Base-by-base conservation (phyloP, 2,888 invertebrate genomes). In the Schizotus pectinicornis region DNA sequence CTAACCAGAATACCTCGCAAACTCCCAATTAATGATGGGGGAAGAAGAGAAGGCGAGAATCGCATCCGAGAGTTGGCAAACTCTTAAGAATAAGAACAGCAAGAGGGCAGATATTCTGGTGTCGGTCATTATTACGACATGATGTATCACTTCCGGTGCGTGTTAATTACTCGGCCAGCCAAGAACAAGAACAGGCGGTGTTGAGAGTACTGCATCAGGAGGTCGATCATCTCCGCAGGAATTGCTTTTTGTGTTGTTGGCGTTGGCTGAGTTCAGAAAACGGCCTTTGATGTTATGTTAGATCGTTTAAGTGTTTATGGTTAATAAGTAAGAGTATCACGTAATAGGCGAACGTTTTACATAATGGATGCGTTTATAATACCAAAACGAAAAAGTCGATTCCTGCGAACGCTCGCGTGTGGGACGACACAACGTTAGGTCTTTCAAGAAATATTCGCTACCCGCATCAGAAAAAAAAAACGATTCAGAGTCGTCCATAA, bases 41-140 rank as follows among this genome's bases (percentile, higher is more conserved):
- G n/a, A n/a, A n/a, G 31, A n/a, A 14, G 31, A 9, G 39, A 42
- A 51, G 41, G 12, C 35, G 51, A 14, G 42, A 43, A 51, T 22
- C 39, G 5, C 34, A 35, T 41, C 35, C 9, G n/a, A 12, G 9
- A 22, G 52, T 51, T 56, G 56, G 52, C 48, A 47, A 33, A 45
- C 14, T 36, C 12, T 22, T 42, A 56, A 61, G 65, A 66, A 69
- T 59, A 65, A 64, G 65, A 65, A 63, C 62, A 69, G 59, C 59
- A 62, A 64, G 63, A 65, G 62, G 52, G 57, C 59, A 69, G 72
- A 76, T 76, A 77, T 78, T 77, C 76, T 74, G 71, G 74, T 75
- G 77, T 75, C 76, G 78, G 78, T 78, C 78, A 78, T 78, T 78
- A 78, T 79, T 78, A 77, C 76, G 72, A 73, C 77, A 77, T 79